Evolutionary conservation across 2,797 vertebrate species (phyloP).

Genomic region (Rousettus madagascariensis): DNA sequence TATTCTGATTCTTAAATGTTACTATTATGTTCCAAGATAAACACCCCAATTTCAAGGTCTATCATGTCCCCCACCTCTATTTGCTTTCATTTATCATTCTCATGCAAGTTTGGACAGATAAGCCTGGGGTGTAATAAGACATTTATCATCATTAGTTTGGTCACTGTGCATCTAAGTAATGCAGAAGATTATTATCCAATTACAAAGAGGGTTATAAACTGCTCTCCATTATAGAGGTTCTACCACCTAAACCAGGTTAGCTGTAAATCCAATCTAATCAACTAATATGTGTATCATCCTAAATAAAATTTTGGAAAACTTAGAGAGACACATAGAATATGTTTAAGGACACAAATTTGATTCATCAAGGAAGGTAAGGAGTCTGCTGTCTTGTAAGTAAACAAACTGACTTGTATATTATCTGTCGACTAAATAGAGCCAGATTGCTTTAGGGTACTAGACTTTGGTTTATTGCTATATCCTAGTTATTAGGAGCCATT

Average conservation of each 20-base stretch:
- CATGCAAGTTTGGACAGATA: neutral
- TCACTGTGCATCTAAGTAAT: neutral
- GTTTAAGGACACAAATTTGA: conserved; percentile 42
- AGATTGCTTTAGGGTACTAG: conserved; percentile 25
- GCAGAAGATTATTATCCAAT: neutral
- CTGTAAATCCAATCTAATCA: neutral
- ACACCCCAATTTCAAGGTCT: neutral
- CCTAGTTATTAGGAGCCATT: conserved; percentile 13
- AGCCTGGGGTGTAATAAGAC: neutral
- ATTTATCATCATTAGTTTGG: neutral
- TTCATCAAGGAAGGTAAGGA: conserved; percentile 3
- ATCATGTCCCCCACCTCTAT: neutral
- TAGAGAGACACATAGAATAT: neutral
- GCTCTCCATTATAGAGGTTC: neutral
- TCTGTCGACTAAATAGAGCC: neutral
- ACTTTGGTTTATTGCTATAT: conserved; percentile 37
- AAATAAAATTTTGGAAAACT: conserved; percentile 40
- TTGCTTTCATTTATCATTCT: neutral
- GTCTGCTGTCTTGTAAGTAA: conserved; percentile 20
- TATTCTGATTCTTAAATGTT: neutral
- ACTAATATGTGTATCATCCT: neutral
- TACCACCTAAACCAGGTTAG: conserved; percentile 32
- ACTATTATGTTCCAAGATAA: neutral
- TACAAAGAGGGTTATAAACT: conserved; percentile 10
- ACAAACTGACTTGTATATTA: neutral